Conservation (phyloP, 2,888 invertebrate genomes). For the Lasioglossum figueresi region DNA sequence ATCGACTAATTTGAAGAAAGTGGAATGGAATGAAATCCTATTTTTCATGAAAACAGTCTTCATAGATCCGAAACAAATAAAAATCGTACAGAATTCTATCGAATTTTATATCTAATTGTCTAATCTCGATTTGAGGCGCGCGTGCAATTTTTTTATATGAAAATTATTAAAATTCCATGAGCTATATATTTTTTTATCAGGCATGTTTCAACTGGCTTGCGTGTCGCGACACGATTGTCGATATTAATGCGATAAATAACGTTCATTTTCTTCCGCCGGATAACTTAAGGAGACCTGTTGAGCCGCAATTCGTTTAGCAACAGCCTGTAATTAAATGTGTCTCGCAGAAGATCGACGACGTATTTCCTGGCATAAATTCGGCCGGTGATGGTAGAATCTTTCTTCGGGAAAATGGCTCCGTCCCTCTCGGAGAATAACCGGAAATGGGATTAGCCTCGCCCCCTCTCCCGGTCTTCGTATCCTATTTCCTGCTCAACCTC, state of each 20-base stretch:
- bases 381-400: conserved; percentile 15
- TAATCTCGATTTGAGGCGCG: no score
- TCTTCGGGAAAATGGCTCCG: conserved; percentile 12
- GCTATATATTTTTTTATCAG: neutral
- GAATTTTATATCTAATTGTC: no score
- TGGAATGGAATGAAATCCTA: no score
- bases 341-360: neutral
- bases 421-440: conserved; percentile 32
- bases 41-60: no score
- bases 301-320: neutral
- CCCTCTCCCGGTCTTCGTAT: conserved; percentile 21
- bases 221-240: neutral
- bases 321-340: conserved; percentile 6
- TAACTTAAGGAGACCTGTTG: conserved; percentile 24
- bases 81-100: no score
- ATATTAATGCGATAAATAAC: neutral
- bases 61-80: no score
- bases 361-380: conserved; percentile 26
- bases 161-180: neutral
- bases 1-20: no score
- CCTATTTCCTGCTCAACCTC: conserved; percentile 51
- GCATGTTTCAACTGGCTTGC: no score
- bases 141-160: no score
- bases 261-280: neutral
- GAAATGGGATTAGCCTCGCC: conserved; percentile 48